Percentiles rank a stretch among this genome's conserved stretches.
Conservation (phyloP, 2,888 invertebrate species). For the Criorhina ranunculi region DNA sequence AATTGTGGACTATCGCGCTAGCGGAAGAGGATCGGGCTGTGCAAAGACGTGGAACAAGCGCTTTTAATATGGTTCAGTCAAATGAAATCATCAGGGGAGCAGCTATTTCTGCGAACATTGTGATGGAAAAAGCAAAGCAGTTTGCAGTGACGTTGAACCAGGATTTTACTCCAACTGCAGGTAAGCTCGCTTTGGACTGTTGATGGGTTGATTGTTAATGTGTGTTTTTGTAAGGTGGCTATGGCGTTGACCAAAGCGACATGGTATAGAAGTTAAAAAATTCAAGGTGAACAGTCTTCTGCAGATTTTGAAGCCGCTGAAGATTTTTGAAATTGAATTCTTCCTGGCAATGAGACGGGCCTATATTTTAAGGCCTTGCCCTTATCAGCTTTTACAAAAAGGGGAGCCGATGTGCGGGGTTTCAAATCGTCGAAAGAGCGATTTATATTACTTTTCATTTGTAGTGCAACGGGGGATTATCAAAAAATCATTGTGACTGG, state of each 20-base stretch:
- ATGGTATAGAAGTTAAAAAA: constrained; percentile 40
- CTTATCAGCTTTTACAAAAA: no score
- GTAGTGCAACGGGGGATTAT: constrained; percentile 38
- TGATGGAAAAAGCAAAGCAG: no score
- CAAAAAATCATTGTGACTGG: constrained; percentile 56
- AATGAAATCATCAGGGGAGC: constrained; percentile 45
- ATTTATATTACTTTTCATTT: constrained; percentile 43
- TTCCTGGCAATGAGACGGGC: constrained; percentile 37
- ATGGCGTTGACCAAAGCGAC: constrained; percentile 48
- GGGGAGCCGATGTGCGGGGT: constrained; percentile 35
- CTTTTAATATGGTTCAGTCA: constrained; percentile 31
- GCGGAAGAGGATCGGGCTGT: constrained; percentile 29
- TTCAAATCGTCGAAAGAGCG: constrained; percentile 33
- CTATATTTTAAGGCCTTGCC: constrained; percentile 58
- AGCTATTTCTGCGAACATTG: constrained; percentile 30
- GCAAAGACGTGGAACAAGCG: constrained; percentile 19
- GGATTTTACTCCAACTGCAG: constrained; percentile 33
- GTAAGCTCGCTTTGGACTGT: background rate
- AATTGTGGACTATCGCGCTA: constrained; percentile 32
- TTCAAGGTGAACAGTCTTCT: constrained; percentile 37
- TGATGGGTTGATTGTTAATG: background rate
- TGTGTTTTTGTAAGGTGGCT: constrained; percentile 19
- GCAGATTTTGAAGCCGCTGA: constrained; percentile 46
- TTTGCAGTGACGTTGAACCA: no score
- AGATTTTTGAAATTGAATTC: constrained; percentile 32